A percentile compares a stretch with the other conserved stretches of the same genome.
Evolutionary conservation across 2,888 invertebrate genomes (phyloP).

Genomic region (Epinotia demarniana): DNA sequence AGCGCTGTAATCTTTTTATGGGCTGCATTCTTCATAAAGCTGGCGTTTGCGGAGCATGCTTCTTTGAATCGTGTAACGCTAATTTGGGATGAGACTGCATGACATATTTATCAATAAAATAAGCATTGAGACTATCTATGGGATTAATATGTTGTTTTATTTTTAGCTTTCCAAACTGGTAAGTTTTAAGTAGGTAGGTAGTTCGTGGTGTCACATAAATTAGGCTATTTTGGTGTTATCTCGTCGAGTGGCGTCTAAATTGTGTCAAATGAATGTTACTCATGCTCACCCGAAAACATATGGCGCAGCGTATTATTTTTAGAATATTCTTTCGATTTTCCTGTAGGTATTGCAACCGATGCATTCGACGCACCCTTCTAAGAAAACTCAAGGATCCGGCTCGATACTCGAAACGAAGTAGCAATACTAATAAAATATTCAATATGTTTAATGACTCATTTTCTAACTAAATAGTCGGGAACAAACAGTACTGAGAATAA

Average conservation of each 20-base stretch:
- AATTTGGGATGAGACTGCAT: slow-evolving; percentile 9
- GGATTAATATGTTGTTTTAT: slow-evolving; percentile 27
- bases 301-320: slow-evolving; percentile 32
- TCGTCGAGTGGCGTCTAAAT: slow-evolving; percentile 26
- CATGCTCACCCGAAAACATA: slow-evolving; percentile 30
- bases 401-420: slow-evolving; percentile 33
- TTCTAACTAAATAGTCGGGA: slow-evolving; percentile 47
- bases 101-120: slow-evolving; percentile 9
- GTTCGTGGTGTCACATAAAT: neutral
- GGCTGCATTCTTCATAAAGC: slow-evolving; percentile 52
- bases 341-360: slow-evolving; percentile 41
- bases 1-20: slow-evolving; percentile 54
- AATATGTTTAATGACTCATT: slow-evolving; percentile 49
- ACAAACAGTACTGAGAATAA: slow-evolving; percentile 40
- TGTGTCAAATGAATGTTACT: slow-evolving; percentile 37
- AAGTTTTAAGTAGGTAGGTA: neutral
- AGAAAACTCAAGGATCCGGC: slow-evolving; percentile 43
- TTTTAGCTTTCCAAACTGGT: slow-evolving; percentile 18
- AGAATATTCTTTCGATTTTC: slow-evolving; percentile 34
- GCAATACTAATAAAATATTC: slow-evolving; percentile 47
- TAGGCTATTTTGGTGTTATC: slow-evolving; percentile 21
- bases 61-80: slow-evolving; percentile 30
- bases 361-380: slow-evolving; percentile 40
- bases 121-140: neutral
- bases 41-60: slow-evolving; percentile 40